A percentile compares a stretch with the other conserved stretches of the same genome.
Conservation (phyloP, 2,113 vertebrate species). For the Corydoras sp. region DNA sequence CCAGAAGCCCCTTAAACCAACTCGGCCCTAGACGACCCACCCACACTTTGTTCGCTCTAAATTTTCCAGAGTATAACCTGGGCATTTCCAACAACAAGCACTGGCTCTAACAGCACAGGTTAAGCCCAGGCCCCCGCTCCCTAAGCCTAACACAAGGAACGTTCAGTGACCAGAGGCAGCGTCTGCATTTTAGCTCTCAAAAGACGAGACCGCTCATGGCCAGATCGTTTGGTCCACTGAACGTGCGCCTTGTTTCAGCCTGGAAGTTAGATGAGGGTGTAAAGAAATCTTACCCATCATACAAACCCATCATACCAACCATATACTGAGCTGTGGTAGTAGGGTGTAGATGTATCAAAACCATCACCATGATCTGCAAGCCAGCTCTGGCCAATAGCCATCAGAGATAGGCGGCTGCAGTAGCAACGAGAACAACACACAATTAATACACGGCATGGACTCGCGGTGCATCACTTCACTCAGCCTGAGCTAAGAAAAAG, state of each 20-base stretch:
- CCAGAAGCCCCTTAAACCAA: not conserved
- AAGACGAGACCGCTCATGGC: not conserved
- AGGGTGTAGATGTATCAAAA: slow-evolving; percentile 93
- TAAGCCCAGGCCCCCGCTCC: slow-evolving; percentile 48
- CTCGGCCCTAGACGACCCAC: not conserved
- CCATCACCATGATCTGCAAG: slow-evolving; percentile 98
- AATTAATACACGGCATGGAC: slow-evolving; percentile 83
- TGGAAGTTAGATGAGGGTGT: slow-evolving; percentile 71
- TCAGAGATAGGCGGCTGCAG: slow-evolving; percentile 98
- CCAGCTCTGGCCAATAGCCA: slow-evolving; percentile 93
- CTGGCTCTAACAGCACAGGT: slow-evolving; percentile 62
- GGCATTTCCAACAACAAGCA: not conserved
- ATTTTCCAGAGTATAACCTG: slow-evolving; percentile 30
- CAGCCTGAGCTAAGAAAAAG: slow-evolving; percentile 30
- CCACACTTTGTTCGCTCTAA: not conserved
- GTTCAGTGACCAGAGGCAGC: slow-evolving; percentile 58
- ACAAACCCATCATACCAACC: slow-evolving; percentile 99
- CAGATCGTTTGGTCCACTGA: slow-evolving; percentile 54
- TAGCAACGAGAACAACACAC: slow-evolving; percentile 97
- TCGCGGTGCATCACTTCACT: slow-evolving; percentile 56
- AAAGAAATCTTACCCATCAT: slow-evolving; percentile 96
- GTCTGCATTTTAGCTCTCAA: slow-evolving; percentile 29
- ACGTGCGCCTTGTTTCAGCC: slow-evolving; percentile 57
- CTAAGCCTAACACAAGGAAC: slow-evolving; percentile 49
- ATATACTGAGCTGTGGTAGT: slow-evolving; percentile 99